A percentile compares a stretch with the other conserved stretches of the same genome.
Evolutionary conservation across 2,113 vertebrate genomes (phyloP).

Genomic region (Triplophysa siluroides): DNA sequence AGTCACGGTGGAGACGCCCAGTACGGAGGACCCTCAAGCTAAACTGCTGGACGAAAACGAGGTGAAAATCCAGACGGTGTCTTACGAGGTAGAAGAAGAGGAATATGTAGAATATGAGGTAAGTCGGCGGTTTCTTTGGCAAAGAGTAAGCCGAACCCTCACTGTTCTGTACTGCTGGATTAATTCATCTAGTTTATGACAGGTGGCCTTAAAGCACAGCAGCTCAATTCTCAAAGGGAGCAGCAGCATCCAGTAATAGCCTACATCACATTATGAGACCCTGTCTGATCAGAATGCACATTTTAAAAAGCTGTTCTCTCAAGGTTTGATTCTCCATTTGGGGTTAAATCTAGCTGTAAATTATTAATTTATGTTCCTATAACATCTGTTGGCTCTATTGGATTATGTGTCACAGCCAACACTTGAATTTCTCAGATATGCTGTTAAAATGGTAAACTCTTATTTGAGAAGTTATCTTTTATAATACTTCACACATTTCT

Average conservation of each 20-base stretch:
- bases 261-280: constrained; percentile 20
- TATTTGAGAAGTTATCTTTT: no score
- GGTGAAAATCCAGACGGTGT: constrained; percentile 90
- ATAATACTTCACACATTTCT: no score
- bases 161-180: constrained; percentile 4
- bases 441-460: no score
- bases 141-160: neutral
- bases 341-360: constrained; percentile 16
- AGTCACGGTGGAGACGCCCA: constrained; percentile 59
- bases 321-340: constrained; percentile 16
- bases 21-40: constrained; percentile 66
- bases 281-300: constrained; percentile 17
- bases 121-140: constrained; percentile 48
- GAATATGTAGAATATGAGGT: constrained; percentile 91
- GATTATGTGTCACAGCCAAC: constrained; percentile 8
- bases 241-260: constrained; percentile 20
- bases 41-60: constrained; percentile 81
- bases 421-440: neutral
- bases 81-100: constrained; percentile 92
- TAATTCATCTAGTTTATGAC: constrained; percentile 36
- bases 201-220: constrained; percentile 40
- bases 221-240: constrained; percentile 35
- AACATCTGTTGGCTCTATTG: constrained; percentile 14
- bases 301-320: constrained; percentile 11
- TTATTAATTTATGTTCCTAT: neutral